phyloP scores from a whole-genome alignment of 2,113 vertebrate genomes.

The Triplophysa rosa region DNA sequence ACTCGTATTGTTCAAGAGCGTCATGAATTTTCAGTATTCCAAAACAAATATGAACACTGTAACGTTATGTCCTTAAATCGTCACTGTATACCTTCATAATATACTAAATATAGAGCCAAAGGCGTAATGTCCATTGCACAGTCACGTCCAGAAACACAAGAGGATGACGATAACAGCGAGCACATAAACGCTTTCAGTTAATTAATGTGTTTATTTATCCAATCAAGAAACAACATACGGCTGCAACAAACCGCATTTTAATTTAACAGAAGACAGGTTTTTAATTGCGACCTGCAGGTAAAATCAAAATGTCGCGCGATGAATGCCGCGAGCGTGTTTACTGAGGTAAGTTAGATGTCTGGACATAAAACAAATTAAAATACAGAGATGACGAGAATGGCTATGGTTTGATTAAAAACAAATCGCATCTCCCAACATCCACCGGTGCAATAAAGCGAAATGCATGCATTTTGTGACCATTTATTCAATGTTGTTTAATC shows the following conservation, averaged over 20 bases:
- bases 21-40: not conserved
- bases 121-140: not conserved
- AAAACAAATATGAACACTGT: not conserved
- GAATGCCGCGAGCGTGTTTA: not conserved
- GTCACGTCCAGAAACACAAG: constrained; percentile 10
- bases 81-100: not conserved
- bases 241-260: not conserved
- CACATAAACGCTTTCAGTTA: constrained; percentile 27
- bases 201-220: constrained; percentile 15
- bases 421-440: not conserved
- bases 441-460: not conserved
- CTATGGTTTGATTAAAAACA: not conserved
- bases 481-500: constrained; percentile 3
- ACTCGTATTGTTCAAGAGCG: too few species aligned
- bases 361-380: not conserved
- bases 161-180: not conserved
- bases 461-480: not conserved
- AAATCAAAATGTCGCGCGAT: not conserved
- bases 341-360: not conserved
- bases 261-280: not conserved
- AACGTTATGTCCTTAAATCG: not conserved
- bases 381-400: not conserved
- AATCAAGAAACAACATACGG: constrained; percentile 27
- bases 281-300: not conserved
- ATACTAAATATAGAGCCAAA: not conserved